phyloP scores from a whole-genome alignment of 2,113 vertebrate genomes.

The Salvelinus fontinalis region DNA sequence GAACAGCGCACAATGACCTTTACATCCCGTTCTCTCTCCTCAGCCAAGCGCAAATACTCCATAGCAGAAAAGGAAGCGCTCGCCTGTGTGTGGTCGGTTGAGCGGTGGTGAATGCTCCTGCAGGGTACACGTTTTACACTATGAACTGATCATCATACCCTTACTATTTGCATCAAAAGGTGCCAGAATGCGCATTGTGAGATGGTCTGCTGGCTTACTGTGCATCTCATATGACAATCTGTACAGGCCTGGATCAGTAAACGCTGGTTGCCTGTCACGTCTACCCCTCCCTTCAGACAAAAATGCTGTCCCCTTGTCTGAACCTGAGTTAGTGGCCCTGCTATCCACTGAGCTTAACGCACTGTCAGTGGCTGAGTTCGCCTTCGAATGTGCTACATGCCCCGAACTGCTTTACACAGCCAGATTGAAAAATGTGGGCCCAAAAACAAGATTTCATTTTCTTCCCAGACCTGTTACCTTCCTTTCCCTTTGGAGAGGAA shows the following conservation, averaged over 20 bases:
- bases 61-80: too few relatives aligned
- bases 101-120: background rate
- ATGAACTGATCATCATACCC: background rate
- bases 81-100: too few relatives aligned
- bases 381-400: conserved; percentile 6
- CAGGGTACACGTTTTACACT: background rate
- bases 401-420: background rate
- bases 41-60: too few relatives aligned
- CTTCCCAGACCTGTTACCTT: background rate
- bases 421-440: background rate
- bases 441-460: too few relatives aligned
- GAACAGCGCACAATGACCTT: too few relatives aligned
- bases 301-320: too few relatives aligned
- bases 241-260: background rate
- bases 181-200: background rate
- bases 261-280: background rate
- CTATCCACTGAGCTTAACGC: background rate
- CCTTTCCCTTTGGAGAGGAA: background rate
- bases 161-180: too few relatives aligned
- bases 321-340: background rate
- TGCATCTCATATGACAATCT: background rate
- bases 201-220: background rate
- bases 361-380: background rate
- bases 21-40: too few relatives aligned
- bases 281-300: background rate